Base-by-base conservation (phyloP, 2,797 vertebrate genomes). In the Anguilla marmorata region DNA sequence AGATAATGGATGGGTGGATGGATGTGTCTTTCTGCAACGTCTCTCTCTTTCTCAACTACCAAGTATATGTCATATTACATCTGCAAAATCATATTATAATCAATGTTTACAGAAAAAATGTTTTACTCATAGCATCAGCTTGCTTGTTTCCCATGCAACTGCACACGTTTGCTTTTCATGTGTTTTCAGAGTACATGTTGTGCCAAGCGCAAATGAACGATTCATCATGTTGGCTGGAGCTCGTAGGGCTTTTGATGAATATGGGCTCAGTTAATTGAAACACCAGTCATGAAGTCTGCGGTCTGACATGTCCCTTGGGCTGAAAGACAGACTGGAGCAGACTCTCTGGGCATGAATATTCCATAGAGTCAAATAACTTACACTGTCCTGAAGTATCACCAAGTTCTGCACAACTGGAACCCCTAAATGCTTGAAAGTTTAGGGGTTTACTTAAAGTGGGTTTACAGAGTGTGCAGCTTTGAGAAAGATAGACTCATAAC, bases 341-440 rank as follows among this genome's bases (percentile, higher is more conserved):
- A n/a, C 45, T 82, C 45, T 82, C 76, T 21, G 79, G 9, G 79
- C 79, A 82, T 82, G 41, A 82, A 82, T 82, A 82, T 82, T 82
- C 79, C 45, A 82, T n/a, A 82, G 19, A 50, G 8, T 48, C 19
- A 48, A 45, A 82, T 50, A 24, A 82, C 79, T 82, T 48, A 50
- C 79, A 82, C 45, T 82, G 79, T 82, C 79, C 45, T 50, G 21
- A 45, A n/a, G 79, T 82, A n/a, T 69, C 63, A 69, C 63, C 79
- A 82, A n/a, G 45, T 50, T 24, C 41, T 48, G 45, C 2, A 0
- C 79, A 24, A 2, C 79, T 11, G 79, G 21, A 50, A 21, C 24
- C 21, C 76, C 19, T 3, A 3, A 45, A 48, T 48, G 6, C 9
- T 79, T 41, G 79, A 82, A 82, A 82, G 45, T 82, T 50, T 19